Percentiles rank a stretch among this genome's conserved stretches.
phyloP scores from a whole-genome alignment of 2,888 invertebrate species.

The Odontomyia ornata region DNA sequence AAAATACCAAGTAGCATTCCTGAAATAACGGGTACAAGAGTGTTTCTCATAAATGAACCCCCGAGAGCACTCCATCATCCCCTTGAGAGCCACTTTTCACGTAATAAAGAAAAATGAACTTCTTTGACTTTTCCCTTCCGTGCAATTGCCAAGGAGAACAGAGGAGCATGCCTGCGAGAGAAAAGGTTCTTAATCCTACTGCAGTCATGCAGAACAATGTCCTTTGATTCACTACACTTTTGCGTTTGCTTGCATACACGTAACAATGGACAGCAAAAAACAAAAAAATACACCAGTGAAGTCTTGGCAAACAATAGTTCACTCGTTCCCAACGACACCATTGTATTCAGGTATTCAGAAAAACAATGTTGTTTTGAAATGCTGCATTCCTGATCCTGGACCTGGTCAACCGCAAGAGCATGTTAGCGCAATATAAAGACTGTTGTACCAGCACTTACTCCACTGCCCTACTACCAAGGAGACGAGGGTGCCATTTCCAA shows the following conservation, averaged over 20 bases:
- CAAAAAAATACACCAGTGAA: background rate
- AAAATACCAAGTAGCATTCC: no score
- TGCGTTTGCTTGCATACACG: background rate
- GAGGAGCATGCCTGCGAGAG: no score
- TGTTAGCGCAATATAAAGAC: background rate
- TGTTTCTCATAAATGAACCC: no score
- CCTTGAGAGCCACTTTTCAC: no score
- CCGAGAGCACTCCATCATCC: no score
- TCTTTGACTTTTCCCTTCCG: no score
- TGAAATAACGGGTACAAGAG: no score
- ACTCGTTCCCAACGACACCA: background rate
- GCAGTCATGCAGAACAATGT: slow-evolving; percentile 7
- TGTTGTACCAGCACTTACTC: background rate
- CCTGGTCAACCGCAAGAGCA: background rate
- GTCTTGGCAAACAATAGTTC: background rate
- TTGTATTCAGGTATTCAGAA: background rate
- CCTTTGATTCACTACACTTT: background rate
- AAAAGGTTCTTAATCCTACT: background rate
- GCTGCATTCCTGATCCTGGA: background rate
- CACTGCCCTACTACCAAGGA: background rate
- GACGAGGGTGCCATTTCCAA: background rate
- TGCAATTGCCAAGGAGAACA: no score
- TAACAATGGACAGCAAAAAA: background rate
- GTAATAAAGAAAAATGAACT: no score
- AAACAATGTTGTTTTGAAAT: background rate